Conservation (phyloP, 1,140 invertebrate genomes). For the Monochamus saltuarius region DNA sequence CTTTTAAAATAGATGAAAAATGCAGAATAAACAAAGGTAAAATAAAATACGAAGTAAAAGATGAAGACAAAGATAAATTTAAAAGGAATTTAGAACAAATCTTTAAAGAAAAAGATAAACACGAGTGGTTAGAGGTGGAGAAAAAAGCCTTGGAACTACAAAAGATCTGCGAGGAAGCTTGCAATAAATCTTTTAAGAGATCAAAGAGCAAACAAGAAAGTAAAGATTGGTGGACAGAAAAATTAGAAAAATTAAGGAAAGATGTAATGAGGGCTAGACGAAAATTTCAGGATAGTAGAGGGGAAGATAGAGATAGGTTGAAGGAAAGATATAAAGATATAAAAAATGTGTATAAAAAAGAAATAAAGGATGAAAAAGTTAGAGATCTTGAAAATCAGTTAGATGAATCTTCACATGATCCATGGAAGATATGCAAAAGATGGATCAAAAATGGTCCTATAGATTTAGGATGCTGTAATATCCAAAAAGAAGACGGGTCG, state of each 20-base stretch:
- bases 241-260: neutral
- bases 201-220: neutral
- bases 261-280: no score
- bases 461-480: neutral
- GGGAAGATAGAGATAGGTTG: no score
- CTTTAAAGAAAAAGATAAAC: no score
- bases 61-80: no score
- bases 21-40: no score
- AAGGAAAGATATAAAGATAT: neutral
- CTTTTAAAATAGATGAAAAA: neutral
- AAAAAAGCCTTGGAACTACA: no score
- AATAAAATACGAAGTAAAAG: no score
- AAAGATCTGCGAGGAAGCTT: no score
- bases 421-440: neutral
- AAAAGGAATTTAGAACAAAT: no score
- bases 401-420: neutral
- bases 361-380: neutral
- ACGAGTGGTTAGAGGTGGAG: no score
- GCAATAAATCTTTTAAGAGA: no score
- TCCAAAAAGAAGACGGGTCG: constrained; percentile 6
- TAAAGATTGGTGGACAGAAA: neutral
- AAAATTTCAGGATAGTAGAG: no score
- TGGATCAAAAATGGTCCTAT: neutral
- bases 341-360: neutral
- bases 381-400: neutral